Evolutionary conservation across 1,140 invertebrate genomes (phyloP), one percentile per base, ranked within the genome.

Genomic region (Drosophila dunni): DNA sequence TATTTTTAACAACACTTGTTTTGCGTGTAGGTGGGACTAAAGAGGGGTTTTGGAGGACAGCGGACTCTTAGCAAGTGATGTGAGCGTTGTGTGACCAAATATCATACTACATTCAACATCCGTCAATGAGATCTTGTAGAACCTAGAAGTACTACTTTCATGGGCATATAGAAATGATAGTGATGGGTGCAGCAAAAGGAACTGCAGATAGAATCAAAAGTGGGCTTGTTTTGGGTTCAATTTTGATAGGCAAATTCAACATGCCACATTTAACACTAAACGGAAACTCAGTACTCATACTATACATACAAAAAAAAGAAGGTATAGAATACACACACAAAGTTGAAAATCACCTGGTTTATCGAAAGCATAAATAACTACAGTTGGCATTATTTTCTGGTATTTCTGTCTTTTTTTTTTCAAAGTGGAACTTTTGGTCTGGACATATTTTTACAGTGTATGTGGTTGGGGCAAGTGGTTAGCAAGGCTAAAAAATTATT

Each of bases 311-410:
- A 20, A 61, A 78, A 53, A 45, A 63, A 79, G 66, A 44, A 29
- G 24, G 24, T 29, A 29, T 29, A 29, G 24, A 3, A 29, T 29
- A 29, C 24, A 29, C 24, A 29, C 24, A 29, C 24, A 29, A 29
- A 29, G 3, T 29, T 0, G 24, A 29, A 78, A 89, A 89, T 89
- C 84, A 89, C 84, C 84, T 89, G 85, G 50, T 80, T 64, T 75
- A 62, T 84, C 63, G 81, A 84, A 84, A 84, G 81, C 81, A 77
- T 79, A 84, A 74, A 72, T 83, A 88, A 89, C 72, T 88, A 86
- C 61, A 86, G 84, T 84, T 89, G 83, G 84, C 81, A 78, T 17
- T 9, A 38, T 40, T 48, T 17, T 48, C 9, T 20, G 7, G 2
- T 20, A 1, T 48, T 48, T 48, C 15, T n/a, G 7, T 20, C 17